Percentiles rank a stretch among this genome's conserved stretches.
These are phyloP conservation scores for Arvicanthis niloticus DNA, from an alignment of 2,113 vertebrate genomes.

Conservation along the genomic window DNA sequence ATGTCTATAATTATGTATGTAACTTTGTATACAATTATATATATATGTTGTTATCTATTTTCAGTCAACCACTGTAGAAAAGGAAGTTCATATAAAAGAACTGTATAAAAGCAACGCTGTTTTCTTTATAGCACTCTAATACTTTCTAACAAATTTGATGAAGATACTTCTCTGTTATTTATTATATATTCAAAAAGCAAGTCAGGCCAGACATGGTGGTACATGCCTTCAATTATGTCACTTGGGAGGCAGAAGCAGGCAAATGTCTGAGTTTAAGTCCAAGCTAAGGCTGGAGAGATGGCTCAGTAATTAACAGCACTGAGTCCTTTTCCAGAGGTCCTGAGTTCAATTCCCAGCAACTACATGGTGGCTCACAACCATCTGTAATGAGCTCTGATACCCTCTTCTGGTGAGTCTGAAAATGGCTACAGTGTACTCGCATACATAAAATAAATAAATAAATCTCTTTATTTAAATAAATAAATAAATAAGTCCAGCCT, in stretches of 20 bases:
- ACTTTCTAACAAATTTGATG: background rate
- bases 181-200: background rate
- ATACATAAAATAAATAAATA: no score
- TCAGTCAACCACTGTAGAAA: background rate
- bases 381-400: no score
- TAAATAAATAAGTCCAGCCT: background rate
- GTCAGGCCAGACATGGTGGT: background rate
- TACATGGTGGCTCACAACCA: no score
- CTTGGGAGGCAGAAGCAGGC: background rate
- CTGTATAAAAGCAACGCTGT: background rate
- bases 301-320: no score
- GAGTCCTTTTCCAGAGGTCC: no score
- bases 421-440: no score
- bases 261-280: background rate
- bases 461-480: background rate
- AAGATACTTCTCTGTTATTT: background rate
- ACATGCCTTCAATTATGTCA: background rate
- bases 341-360: no score
- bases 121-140: background rate
- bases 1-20: no score
- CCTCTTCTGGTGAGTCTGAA: no score
- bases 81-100: background rate
- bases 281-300: background rate
- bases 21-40: rapidly evolving
- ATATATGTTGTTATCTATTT: background rate